Conservation (phyloP, 2,888 invertebrate species). For the Operophtera brumata region DNA sequence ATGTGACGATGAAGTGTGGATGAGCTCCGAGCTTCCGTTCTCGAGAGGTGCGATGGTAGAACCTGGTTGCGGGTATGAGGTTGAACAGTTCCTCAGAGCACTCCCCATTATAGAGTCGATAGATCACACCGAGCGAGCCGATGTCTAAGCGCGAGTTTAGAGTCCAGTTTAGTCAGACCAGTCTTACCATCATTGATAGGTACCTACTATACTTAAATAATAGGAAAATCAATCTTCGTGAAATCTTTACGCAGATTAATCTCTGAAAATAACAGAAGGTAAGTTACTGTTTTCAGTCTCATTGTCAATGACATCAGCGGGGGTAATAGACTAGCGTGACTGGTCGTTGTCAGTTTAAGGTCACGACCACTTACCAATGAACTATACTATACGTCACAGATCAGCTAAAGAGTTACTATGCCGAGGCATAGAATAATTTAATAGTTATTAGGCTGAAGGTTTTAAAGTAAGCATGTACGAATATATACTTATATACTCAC, state of each 20-base stretch:
- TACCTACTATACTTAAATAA: too few species aligned
- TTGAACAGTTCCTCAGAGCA: too few species aligned
- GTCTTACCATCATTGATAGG: not conserved
- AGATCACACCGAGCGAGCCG: too few species aligned
- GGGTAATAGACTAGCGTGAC: not conserved
- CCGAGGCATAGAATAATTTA: not conserved
- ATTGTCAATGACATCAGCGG: slow-evolving; percentile 7
- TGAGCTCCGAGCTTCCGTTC: too few species aligned
- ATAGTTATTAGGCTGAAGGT: not conserved
- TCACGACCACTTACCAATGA: slow-evolving; percentile 2
- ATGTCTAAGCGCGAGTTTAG: too few species aligned
- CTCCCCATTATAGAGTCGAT: too few species aligned
- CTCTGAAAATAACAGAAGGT: not conserved
- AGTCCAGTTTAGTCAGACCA: not conserved
- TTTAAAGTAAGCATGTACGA: not conserved
- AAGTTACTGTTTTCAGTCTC: not conserved
- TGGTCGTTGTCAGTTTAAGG: slow-evolving; percentile 5
- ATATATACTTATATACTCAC: too few species aligned
- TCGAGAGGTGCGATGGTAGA: too few species aligned
- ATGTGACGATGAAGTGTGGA: too few species aligned
- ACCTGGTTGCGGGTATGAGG: too few species aligned
- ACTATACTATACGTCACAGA: not conserved
- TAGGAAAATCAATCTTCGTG: too few species aligned
- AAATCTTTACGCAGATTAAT: not conserved
- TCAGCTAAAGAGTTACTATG: not conserved